Base-by-base conservation (phyloP, 2,888 invertebrate genomes). In the Aricia artaxerxes region DNA sequence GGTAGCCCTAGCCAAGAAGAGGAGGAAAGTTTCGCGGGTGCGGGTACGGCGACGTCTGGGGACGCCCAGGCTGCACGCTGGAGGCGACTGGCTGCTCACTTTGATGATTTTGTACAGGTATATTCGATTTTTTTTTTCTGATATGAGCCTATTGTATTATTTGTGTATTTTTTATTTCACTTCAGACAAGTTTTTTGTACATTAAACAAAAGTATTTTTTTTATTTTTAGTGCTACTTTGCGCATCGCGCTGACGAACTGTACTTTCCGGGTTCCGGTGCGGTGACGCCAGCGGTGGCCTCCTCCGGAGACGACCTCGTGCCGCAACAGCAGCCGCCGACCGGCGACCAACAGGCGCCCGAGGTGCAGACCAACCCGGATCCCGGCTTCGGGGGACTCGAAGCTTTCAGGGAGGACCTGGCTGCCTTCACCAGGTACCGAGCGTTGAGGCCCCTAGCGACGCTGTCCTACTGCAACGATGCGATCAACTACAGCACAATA, bases 401-500 rank as follows among this genome's bases (percentile, higher is more conserved):
- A 84, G 93, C 96, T 77, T 98, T 99, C 92, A 95, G 97, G 80
- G 97, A 97, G 85, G 98, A 98, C 91, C 95, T 99, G 78, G 97
- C 97, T 0, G 97, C 98, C 87, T 98, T 98, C 90, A 98, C 98
- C 0, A 94, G 97, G 75, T 86, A 85, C 84, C 97, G 96, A 83
- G 96, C 96, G 24, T 94, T 99, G 82, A 95, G 97, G 13, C 97
- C 97, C 31, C 93, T 99, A 7, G 98, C 98, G 4, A 98, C 98
- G 5, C 94, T 99, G 4, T 97, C 97, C 83, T 99, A 99, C 90
- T 97, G 98, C 82, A 97, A 97, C 86, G 99, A 99, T 89, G 96
- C 98, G 78, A 97, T 97, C 88, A 97, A 97, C 88, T 97, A 97
- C 87, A 97, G 97, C 4, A 97, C 97, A 5, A 97, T 98, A 82